A percentile compares a stretch with the other conserved stretches of the same genome.
phyloP scores from a whole-genome alignment of 2,113 vertebrate genomes.

The Choloepus hoffmanni region DNA sequence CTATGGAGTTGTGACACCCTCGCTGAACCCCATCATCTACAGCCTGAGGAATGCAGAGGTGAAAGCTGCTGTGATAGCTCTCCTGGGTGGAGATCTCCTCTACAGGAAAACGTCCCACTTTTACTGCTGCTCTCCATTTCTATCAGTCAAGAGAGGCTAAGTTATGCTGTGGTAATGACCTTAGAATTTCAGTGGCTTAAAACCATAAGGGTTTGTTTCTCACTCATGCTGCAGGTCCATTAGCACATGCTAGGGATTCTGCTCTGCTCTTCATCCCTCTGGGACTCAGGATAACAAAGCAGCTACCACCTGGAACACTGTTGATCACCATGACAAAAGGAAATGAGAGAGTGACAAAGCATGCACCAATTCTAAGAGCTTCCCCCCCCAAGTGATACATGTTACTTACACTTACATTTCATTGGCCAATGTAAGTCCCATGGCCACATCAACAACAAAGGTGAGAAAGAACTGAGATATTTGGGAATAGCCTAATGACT shows the following conservation, averaged over 20 bases:
- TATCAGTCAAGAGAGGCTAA: not conserved
- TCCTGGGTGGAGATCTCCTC: conserved; percentile 25
- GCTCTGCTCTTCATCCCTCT: not conserved
- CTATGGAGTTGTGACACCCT: conserved; percentile 59
- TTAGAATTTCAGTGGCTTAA: not conserved
- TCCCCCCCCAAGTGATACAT: not conserved
- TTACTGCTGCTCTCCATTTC: not conserved
- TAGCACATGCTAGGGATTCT: not conserved
- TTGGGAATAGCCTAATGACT: not conserved
- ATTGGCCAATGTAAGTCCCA: not conserved
- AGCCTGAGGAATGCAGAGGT: conserved; percentile 80
- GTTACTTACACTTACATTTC: not conserved
- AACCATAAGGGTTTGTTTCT: not conserved
- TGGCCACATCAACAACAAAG: not conserved
- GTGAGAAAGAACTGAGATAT: not conserved
- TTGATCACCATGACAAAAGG: not conserved
- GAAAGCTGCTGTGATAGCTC: conserved; percentile 13
- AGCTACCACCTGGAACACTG: not conserved
- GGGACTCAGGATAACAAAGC: not conserved
- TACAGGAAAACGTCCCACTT: conserved; percentile 21
- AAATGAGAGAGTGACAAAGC: not conserved
- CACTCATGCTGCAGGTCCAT: not conserved
- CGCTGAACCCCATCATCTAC: conserved; percentile 78
- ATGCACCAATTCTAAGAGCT: not conserved
- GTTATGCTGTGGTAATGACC: not conserved